Conservation (phyloP, 2,113 vertebrate genomes). For the Lophotis ruficrista region DNA sequence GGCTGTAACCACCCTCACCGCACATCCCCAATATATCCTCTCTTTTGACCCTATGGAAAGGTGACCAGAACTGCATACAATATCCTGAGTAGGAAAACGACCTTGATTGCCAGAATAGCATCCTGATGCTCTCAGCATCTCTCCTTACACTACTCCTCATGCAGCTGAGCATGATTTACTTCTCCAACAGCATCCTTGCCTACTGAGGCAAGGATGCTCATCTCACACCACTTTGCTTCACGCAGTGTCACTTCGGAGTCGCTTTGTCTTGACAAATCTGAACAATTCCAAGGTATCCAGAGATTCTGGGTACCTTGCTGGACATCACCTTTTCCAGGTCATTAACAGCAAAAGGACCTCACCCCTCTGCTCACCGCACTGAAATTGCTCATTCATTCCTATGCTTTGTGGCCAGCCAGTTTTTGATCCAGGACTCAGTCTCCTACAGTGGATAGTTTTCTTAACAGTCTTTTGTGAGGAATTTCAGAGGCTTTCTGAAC, state of each 20-base stretch:
- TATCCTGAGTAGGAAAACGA: background rate
- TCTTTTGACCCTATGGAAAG: background rate
- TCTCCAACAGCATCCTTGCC: background rate
- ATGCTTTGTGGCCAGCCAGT: background rate
- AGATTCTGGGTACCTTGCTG: background rate
- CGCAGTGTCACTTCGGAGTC: rapidly evolving
- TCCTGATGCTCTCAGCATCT: background rate
- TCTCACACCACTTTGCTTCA: background rate
- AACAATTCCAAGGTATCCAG: background rate
- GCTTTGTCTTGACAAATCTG: background rate
- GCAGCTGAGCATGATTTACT: background rate
- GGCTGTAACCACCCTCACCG: background rate
- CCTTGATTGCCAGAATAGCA: background rate
- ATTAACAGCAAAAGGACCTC: background rate
- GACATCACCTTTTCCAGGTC: background rate
- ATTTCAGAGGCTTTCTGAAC: background rate
- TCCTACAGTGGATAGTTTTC: background rate
- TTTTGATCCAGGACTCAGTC: background rate
- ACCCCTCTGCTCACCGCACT: background rate
- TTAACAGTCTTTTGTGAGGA: background rate
- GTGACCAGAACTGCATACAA: background rate
- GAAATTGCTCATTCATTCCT: background rate
- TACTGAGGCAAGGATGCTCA: background rate
- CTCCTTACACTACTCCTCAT: background rate
- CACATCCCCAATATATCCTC: background rate